These are phyloP conservation scores for Porites cylindrica DNA, from an alignment of 92 coral and sea anemone species.

Conservation along the genomic window DNA sequence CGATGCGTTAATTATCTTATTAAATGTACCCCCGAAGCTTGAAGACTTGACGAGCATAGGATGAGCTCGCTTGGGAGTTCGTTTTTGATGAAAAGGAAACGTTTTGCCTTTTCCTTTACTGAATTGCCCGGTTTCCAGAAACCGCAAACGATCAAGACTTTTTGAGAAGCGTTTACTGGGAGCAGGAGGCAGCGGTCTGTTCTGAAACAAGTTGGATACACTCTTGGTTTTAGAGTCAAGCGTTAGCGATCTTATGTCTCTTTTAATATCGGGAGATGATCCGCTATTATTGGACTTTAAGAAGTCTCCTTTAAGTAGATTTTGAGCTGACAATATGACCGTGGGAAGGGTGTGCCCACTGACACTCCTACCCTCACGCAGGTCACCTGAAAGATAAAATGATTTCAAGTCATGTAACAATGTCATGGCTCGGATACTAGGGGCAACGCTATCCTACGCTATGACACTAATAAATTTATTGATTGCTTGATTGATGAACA, in stretches of 20 bases:
- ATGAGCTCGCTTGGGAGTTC: constrained; percentile 59
- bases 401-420: not conserved
- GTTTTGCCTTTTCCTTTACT: constrained; percentile 45
- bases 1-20: constrained; percentile 58
- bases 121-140: constrained; percentile 69
- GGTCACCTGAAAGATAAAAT: constrained; percentile 35
- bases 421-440: too few relatives aligned
- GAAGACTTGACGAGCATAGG: constrained; percentile 78
- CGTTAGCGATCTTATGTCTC: constrained; percentile 10
- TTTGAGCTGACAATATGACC: constrained; percentile 7
- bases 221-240: constrained; percentile 67
- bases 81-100: constrained; percentile 44
- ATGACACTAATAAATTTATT: too few relatives aligned
- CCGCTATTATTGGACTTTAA: constrained; percentile 5
- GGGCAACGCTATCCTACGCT: too few relatives aligned
- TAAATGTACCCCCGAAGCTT: constrained; percentile 83
- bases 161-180: constrained; percentile 88
- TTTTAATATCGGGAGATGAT: constrained; percentile 10
- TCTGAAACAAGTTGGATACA: constrained; percentile 79
- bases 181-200: constrained; percentile 84
- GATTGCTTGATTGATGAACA: too few relatives aligned
- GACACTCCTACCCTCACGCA: constrained; percentile 1
- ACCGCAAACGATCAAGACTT: constrained; percentile 85
- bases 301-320: constrained; percentile 1
- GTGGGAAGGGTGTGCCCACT: constrained; percentile 9